Conservation (phyloP, 2,888 invertebrate species). For the Microplitis deprimator region DNA sequence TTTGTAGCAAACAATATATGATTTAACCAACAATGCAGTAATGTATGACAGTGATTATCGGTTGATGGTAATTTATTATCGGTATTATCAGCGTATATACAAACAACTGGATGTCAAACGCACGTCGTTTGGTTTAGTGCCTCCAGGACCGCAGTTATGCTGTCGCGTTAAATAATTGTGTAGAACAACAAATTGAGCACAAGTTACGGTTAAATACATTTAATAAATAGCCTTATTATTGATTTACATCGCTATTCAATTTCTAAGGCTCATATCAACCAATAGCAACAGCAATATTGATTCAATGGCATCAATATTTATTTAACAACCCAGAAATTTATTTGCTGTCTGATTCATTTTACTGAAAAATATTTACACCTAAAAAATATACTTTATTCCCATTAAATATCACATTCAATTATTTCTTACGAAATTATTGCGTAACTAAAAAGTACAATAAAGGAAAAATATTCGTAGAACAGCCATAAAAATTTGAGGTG, state of each 20-base stretch:
- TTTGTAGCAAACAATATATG: not conserved
- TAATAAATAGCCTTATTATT: conserved; percentile 9
- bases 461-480: conserved; percentile 8
- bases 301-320: too few species aligned
- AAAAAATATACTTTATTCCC: too few species aligned
- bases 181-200: conserved; percentile 9
- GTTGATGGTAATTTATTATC: conserved; percentile 21
- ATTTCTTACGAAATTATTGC: conserved; percentile 18
- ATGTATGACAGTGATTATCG: not conserved
- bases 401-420: not conserved
- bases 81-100: not conserved
- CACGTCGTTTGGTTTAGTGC: conserved; percentile 7
- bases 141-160: conserved; percentile 1
- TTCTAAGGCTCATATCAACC: not conserved
- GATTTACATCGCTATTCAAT: not conserved
- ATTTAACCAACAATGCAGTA: conserved; percentile 9
- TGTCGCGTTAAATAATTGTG: conserved; percentile 22
- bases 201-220: conserved; percentile 15
- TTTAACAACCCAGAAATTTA: too few species aligned
- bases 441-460: conserved; percentile 1
- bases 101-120: conserved; percentile 11
- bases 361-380: too few species aligned
- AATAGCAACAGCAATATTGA: too few species aligned
- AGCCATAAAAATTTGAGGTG: conserved; percentile 45
- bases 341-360: too few species aligned